Base-by-base conservation (phyloP, 2,888 invertebrate species). In the Mycalesis mineus region DNA sequence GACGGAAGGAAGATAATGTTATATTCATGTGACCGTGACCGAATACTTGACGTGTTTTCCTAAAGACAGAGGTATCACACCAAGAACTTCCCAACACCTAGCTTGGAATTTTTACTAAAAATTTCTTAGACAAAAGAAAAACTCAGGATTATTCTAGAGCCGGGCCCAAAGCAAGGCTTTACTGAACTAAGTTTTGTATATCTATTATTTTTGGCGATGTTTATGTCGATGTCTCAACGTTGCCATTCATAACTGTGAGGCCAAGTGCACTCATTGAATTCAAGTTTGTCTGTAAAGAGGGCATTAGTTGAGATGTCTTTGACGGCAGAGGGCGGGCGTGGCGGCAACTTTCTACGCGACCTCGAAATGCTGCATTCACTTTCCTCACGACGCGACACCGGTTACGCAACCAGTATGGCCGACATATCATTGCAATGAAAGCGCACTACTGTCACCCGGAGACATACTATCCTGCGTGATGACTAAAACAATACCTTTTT, bases 291-390 rank as follows among this genome's bases (percentile, higher is more conserved):
- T 67, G 74, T 71, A 72, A 71, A 58, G 65, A 69, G 67, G 65
- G 50, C 55, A 41, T 65, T 68, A 57, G 62, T 60, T 70, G 68
- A 72, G 66, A 66, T 65, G 67, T 68, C 65, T 68, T 66, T 64
- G 61, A 65, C 70, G 71, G 71, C 68, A 68, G 69, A 70, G 73
- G 74, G 74, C 73, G 73, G 68, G 73, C 67, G 73, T 73, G 74
- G 65, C 75, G 76, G 79, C 80, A 84, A 89, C 89, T 89, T 89
- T 89, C 88, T 88, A 88, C 77, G 81, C 77, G 88, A 88, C 89
- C 89, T 89, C 88, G 82, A 88, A 89, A 79, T 84, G 82, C 85
- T 84, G 85, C 87, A 80, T 88, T 89, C 88, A 89, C 89, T 89
- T 89, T 89, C 88, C 80, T 88, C 84, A 78, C 79, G 80, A 70